A percentile compares a stretch with the other conserved stretches of the same genome.
Evolutionary conservation across 2,888 invertebrate genomes (phyloP).

Genomic region (Cyclophora albipunctata): DNA sequence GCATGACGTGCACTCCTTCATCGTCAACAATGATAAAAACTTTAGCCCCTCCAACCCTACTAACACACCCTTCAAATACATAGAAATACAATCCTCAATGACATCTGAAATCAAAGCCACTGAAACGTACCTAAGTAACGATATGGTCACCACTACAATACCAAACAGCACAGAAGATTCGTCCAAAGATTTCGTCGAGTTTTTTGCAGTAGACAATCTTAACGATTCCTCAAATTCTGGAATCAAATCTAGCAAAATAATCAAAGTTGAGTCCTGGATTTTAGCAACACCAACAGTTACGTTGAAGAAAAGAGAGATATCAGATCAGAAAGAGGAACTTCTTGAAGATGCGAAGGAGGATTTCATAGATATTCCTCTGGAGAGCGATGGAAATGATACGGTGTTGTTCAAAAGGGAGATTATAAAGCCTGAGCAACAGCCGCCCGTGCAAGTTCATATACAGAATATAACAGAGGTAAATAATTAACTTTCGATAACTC

Average conservation of each 20-base stretch:
- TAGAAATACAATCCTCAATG: slow-evolving; percentile 45
- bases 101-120: slow-evolving; percentile 18
- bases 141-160: slow-evolving; percentile 14
- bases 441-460: slow-evolving; percentile 79
- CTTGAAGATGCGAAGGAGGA: slow-evolving; percentile 41
- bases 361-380: slow-evolving; percentile 57
- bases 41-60: slow-evolving; percentile 34
- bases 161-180: slow-evolving; percentile 10
- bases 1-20: slow-evolving; percentile 67
- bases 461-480: slow-evolving; percentile 77
- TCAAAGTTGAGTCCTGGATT: slow-evolving; percentile 55
- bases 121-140: slow-evolving; percentile 18
- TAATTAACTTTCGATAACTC: neutral
- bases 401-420: slow-evolving; percentile 61
- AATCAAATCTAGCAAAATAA: slow-evolving; percentile 46
- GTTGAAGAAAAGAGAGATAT: slow-evolving; percentile 50
- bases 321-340: slow-evolving; percentile 26
- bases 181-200: slow-evolving; percentile 22
- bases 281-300: slow-evolving; percentile 52
- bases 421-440: slow-evolving; percentile 65
- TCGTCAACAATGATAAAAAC: slow-evolving; percentile 50
- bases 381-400: slow-evolving; percentile 56
- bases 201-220: slow-evolving; percentile 34
- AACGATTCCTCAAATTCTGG: slow-evolving; percentile 24
- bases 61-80: slow-evolving; percentile 43